Evolutionary conservation across 2,797 vertebrate genomes (phyloP).

Genomic region (Muraenolepis orangiensis): DNA sequence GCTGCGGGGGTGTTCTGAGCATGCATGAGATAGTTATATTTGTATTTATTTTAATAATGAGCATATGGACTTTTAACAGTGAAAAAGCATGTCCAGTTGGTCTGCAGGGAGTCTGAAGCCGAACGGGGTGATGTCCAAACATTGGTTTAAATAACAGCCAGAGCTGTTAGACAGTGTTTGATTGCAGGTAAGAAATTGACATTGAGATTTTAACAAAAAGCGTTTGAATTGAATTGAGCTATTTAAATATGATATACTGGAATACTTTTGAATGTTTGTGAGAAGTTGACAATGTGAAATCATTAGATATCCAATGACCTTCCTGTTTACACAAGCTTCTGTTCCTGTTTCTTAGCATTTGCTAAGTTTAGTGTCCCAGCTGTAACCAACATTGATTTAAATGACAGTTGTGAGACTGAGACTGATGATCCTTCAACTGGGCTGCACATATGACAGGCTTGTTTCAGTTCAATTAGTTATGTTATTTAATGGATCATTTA

Average conservation of each 20-base stretch:
- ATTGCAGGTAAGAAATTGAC: neutral
- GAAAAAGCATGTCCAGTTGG: neutral
- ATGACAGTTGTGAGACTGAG: slow-evolving; percentile 21
- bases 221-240: slow-evolving; percentile 1
- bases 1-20: neutral
- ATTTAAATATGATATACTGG: slow-evolving; percentile 10
- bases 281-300: slow-evolving; percentile 7
- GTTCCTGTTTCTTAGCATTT: slow-evolving; percentile 14
- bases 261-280: slow-evolving; percentile 8
- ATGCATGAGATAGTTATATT: neutral
- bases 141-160: too few relatives aligned
- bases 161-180: too few relatives aligned
- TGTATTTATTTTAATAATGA: neutral
- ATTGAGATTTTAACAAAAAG: neutral
- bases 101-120: neutral
- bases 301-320: slow-evolving; percentile 11
- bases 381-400: slow-evolving; percentile 16
- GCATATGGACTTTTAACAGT: neutral
- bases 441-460: slow-evolving; percentile 16
- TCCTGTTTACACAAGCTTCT: slow-evolving; percentile 15
- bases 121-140: neutral
- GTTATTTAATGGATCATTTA: too few relatives aligned
- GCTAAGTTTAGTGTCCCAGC: too few relatives aligned
- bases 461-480: neutral
- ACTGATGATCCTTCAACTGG: slow-evolving; percentile 21